These are phyloP conservation scores for Parascotia fuliginaria DNA, from an alignment of 2,888 invertebrate genomes.

Conservation along the genomic window DNA sequence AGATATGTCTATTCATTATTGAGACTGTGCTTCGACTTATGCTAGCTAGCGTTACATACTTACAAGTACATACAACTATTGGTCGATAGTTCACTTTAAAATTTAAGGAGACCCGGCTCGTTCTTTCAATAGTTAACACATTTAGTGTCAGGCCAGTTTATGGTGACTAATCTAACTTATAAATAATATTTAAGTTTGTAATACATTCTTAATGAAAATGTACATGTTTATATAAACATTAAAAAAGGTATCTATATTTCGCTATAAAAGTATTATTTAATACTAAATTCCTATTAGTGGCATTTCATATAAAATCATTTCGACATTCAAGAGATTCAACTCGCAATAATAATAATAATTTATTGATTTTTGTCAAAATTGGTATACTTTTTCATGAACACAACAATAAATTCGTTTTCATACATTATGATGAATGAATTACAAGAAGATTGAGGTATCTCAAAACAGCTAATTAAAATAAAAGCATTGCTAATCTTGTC, in stretches of 20 bases:
- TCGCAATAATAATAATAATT: slow-evolving; percentile 26
- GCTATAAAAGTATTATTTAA: slow-evolving; percentile 15
- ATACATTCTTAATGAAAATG: slow-evolving; percentile 21
- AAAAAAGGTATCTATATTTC: slow-evolving; percentile 24
- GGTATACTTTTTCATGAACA: too few species aligned
- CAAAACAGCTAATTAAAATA: too few species aligned
- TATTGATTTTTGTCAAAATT: slow-evolving; percentile 15
- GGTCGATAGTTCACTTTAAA: neutral
- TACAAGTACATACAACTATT: too few species aligned
- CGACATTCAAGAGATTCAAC: slow-evolving; percentile 11
- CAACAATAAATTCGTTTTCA: too few species aligned
- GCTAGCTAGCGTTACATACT: neutral
- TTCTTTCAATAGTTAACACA: too few species aligned
- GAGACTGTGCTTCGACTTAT: slow-evolving; percentile 22
- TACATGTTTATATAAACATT: slow-evolving; percentile 31
- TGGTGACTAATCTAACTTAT: slow-evolving; percentile 6
- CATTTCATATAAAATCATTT: slow-evolving; percentile 14
- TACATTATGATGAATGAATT: too few species aligned
- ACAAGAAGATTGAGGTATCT: too few species aligned
- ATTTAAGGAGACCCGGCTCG: too few species aligned
- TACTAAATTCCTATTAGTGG: slow-evolving; percentile 27
- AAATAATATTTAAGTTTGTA: slow-evolving; percentile 14
- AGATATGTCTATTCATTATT: slow-evolving; percentile 48
- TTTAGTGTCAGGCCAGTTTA: too few species aligned
- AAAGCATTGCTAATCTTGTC: too few species aligned